A percentile compares a stretch with the other conserved stretches of the same genome.
These are phyloP conservation scores for Trachelipus rathkii DNA, from an alignment of 1,140 invertebrate genomes.

Conservation along the genomic window DNA sequence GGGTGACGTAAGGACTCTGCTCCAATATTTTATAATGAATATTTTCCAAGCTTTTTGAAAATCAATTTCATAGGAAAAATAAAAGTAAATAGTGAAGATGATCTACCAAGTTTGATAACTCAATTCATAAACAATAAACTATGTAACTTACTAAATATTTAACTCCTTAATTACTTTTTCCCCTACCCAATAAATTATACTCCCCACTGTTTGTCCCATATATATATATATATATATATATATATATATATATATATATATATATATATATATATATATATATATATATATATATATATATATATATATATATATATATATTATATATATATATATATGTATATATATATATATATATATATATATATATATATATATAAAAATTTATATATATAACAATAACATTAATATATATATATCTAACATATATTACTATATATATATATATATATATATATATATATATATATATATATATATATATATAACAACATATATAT, in stretches of 20 bases:
- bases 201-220: not conserved
- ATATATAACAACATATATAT: not conserved
- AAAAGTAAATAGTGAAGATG: too few relatives aligned
- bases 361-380: conserved; percentile 6
- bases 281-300: conserved; percentile 3
- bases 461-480: conserved; percentile 11
- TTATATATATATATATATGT: not conserved
- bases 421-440: not conserved
- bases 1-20: too few relatives aligned
- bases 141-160: too few relatives aligned
- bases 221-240: conserved; percentile 7
- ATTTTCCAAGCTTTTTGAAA: too few relatives aligned
- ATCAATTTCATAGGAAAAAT: too few relatives aligned
- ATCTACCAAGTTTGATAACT: too few relatives aligned
- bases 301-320: not conserved
- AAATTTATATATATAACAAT: not conserved
- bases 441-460: conserved; percentile 10
- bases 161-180: too few relatives aligned
- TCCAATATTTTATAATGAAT: too few relatives aligned
- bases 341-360: conserved; percentile 10
- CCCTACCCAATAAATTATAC: too few relatives aligned
- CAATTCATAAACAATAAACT: too few relatives aligned
- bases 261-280: conserved; percentile 13
- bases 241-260: conserved; percentile 11
- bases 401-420: conserved; percentile 1